Percentiles rank a stretch among this genome's conserved stretches.
phyloP scores from a whole-genome alignment of 2,888 invertebrate species.

The Magallana nippona region DNA sequence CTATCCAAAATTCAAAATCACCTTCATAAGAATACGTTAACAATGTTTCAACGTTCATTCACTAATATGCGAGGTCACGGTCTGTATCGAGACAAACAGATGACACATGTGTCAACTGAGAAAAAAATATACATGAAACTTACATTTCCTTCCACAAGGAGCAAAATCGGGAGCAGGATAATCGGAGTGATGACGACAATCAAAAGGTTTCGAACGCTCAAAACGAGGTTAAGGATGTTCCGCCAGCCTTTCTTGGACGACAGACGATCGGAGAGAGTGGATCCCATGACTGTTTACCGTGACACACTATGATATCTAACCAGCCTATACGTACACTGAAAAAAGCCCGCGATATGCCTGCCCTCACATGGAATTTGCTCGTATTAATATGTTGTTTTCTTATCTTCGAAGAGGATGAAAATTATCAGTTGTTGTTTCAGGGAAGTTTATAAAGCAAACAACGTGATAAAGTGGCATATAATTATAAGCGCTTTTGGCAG shows the following conservation, averaged over 20 bases:
- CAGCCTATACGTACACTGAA: not conserved
- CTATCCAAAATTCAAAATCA: not conserved
- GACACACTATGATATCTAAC: not conserved
- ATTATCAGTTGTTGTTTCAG: not conserved
- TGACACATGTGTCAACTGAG: no score
- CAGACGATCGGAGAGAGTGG: not conserved
- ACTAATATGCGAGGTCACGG: no score
- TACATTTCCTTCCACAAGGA: slow-evolving; percentile 53
- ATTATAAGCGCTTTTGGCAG: no score
- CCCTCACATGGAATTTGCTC: not conserved
- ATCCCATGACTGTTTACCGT: not conserved
- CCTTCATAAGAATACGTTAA: slow-evolving; percentile 2
- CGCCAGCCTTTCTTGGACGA: not conserved
- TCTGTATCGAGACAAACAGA: no score
- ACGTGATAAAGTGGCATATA: no score
- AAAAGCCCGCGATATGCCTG: not conserved
- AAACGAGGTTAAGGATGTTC: not conserved
- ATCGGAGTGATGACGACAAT: slow-evolving; percentile 58
- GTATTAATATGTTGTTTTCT: not conserved
- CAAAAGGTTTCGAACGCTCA: slow-evolving; percentile 51
- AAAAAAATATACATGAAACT: slow-evolving; percentile 28
- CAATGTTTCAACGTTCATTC: not conserved
- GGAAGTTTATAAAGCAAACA: no score
- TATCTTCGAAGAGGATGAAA: not conserved
- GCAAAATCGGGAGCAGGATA: slow-evolving; percentile 55